These are phyloP conservation scores for Blera fallax DNA, from an alignment of 2,888 invertebrate genomes.

Conservation along the genomic window DNA sequence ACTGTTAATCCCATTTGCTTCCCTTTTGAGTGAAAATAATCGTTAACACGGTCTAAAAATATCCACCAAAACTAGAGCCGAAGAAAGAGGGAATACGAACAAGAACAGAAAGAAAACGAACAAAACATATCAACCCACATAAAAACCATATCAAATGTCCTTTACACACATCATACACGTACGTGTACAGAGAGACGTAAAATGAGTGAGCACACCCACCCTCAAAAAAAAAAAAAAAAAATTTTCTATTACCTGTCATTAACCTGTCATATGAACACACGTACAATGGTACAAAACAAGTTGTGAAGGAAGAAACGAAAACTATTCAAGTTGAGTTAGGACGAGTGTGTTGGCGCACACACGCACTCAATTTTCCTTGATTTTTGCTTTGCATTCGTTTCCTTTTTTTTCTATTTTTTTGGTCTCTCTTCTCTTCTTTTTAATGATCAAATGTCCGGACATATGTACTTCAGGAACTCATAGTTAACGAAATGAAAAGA, in stretches of 20 bases:
- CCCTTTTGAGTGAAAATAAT: conserved; percentile 56
- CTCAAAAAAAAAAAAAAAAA: conserved; percentile 28
- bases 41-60: conserved; percentile 63
- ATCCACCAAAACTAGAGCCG: not conserved
- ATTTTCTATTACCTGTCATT: conserved; percentile 61
- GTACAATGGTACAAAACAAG: conserved; percentile 1
- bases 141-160: conserved; percentile 47
- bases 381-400: not conserved
- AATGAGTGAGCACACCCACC: not conserved
- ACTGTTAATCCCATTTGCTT: conserved; percentile 53
- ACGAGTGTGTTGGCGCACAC: not conserved
- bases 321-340: conserved; percentile 29
- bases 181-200: not conserved
- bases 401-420: too few relatives aligned
- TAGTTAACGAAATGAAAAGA: not conserved
- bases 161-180: conserved; percentile 14
- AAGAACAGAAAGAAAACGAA: not conserved
- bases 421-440: not conserved
- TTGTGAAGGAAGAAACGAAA: conserved; percentile 11
- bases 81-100: not conserved
- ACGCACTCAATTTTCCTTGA: conserved; percentile 33
- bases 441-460: conserved; percentile 62
- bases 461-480: conserved; percentile 14
- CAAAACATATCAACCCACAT: conserved; percentile 20
- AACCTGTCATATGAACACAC: conserved; percentile 54